Evolutionary conservation across 1,140 invertebrate genomes (phyloP).

Genomic region (Drosophila santomea): DNA sequence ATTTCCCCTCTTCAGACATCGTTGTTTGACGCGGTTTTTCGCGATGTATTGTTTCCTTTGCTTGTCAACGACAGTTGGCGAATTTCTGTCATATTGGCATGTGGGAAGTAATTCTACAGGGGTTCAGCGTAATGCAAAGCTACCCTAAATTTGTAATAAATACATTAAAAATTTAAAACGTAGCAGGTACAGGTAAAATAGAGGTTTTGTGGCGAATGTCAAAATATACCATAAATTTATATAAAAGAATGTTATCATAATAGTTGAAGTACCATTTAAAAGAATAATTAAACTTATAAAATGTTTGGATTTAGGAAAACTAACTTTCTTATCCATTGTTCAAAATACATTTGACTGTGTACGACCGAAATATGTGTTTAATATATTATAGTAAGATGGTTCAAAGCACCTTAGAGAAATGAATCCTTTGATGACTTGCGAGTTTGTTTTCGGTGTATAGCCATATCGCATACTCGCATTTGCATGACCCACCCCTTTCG

Average conservation of each 20-base stretch:
- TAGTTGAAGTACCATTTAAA: too few species aligned
- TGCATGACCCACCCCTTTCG: slow-evolving; percentile 13
- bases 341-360: too few species aligned
- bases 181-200: background rate
- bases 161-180: background rate
- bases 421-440: too few species aligned
- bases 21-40: slow-evolving; percentile 25
- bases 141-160: slow-evolving; percentile 19
- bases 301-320: background rate
- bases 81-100: slow-evolving; percentile 63
- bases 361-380: background rate
- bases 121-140: slow-evolving; percentile 20
- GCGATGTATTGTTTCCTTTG: slow-evolving; percentile 23
- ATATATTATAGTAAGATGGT: background rate
- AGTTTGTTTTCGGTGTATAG: background rate
- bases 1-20: background rate
- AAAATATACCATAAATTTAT: background rate
- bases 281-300: background rate
- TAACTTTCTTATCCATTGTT: background rate
- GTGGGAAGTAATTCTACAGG: slow-evolving; percentile 19
- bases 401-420: too few species aligned
- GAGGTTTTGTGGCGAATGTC: too few species aligned
- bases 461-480: slow-evolving; percentile 18
- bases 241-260: too few species aligned
- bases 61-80: slow-evolving; percentile 31